Percentiles rank a stretch among this genome's conserved stretches.
Evolutionary conservation across 2,113 vertebrate genomes (phyloP).

Genomic region (Tachysurus fulvidraco): DNA sequence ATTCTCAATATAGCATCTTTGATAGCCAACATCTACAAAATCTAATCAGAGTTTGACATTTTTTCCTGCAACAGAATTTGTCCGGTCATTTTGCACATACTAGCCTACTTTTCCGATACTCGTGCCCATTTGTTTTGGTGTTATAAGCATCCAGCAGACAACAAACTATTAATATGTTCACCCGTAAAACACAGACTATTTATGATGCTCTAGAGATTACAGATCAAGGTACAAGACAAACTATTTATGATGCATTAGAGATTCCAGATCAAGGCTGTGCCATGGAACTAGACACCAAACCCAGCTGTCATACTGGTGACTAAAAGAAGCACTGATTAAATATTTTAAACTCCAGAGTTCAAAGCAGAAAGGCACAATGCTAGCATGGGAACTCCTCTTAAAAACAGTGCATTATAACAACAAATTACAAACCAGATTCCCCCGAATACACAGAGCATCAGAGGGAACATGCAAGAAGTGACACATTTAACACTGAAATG

Average conservation of each 20-base stretch:
- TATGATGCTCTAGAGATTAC: constrained; percentile 14
- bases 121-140: neutral
- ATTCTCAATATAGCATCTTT: neutral
- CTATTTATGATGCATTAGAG: neutral
- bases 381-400: too few relatives aligned
- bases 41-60: neutral
- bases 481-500: constrained; percentile 24
- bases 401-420: neutral
- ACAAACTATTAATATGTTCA: too few relatives aligned
- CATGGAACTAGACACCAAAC: constrained; percentile 4
- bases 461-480: neutral
- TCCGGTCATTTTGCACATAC: neutral
- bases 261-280: constrained; percentile 3
- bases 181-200: neutral
- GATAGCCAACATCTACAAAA: neutral
- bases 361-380: neutral
- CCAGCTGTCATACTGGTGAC: neutral
- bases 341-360: neutral
- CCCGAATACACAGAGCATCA: neutral
- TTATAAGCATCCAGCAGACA: neutral
- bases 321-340: neutral
- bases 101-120: neutral
- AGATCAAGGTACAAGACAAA: neutral
- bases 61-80: neutral
- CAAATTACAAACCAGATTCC: neutral